Conservation (phyloP, 2,888 invertebrate species). For the Drosophila quinaria region DNA sequence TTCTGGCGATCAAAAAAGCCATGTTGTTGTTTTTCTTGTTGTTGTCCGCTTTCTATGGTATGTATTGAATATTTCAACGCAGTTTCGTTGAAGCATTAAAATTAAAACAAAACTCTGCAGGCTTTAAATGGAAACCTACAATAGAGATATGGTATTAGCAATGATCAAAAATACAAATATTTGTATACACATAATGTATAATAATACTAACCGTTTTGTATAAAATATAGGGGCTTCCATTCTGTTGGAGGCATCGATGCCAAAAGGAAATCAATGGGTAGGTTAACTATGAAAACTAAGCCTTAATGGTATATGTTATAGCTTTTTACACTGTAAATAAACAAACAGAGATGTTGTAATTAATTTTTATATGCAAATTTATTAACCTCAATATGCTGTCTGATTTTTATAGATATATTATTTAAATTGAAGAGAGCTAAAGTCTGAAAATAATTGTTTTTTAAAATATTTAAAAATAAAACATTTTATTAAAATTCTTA, state of each 20-base stretch:
- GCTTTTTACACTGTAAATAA: constrained; percentile 77
- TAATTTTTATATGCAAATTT: not conserved
- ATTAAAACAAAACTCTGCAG: constrained; percentile 58
- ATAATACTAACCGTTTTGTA: constrained; percentile 70
- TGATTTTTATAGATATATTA: not conserved
- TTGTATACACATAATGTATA: not conserved
- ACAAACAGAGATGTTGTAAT: constrained; percentile 18
- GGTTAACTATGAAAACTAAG: constrained; percentile 76
- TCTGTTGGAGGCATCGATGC: constrained; percentile 65
- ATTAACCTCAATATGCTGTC: not conserved
- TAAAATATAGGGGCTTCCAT: constrained; percentile 75
- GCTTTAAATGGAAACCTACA: constrained; percentile 69
- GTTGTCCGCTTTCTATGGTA: constrained; percentile 56
- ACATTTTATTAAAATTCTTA: not conserved
- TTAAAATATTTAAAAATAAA: not conserved
- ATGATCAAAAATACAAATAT: not conserved
- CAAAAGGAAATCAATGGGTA: constrained; percentile 68
- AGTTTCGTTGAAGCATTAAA: constrained; percentile 31
- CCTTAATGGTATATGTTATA: constrained; percentile 73
- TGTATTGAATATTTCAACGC: constrained; percentile 43
- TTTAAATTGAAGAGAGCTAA: too few species aligned
- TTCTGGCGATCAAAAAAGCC: constrained; percentile 40
- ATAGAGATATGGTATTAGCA: not conserved
- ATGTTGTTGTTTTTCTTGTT: constrained; percentile 37
- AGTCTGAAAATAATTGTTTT: not conserved